Base-by-base conservation (phyloP, 1,140 invertebrate species). In the Monochamus saltuarius region DNA sequence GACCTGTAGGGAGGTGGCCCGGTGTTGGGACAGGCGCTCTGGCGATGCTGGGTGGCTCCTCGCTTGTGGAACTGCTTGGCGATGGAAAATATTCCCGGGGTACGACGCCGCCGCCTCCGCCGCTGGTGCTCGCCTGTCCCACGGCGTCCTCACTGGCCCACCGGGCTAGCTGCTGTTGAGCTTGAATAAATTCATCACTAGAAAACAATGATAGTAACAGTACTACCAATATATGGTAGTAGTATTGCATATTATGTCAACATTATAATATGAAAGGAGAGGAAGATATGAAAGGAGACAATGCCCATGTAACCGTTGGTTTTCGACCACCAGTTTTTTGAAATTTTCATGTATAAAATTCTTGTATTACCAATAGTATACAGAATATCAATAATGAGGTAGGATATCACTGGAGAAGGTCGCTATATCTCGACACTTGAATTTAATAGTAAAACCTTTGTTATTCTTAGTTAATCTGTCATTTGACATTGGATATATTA, bases 171-270 rank as follows among this genome's bases (percentile, higher is more conserved):
- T 88, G 88, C 88, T 88, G 89, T 88, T 90, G 89, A 89, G 90
- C 89, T 89, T 91, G 89, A 89, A 91, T 90, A 89, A 91, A 91
- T 86, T 90, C 89, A 89, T 91, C 89, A 90, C 89, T 91, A 88
- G 85, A 90, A 89, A 89, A 88, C 87, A 87, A 87, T 85, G 87
- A 84, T 79, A 79, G 50, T 69, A 66, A 64, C 62, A 64, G 59
- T 55, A 58, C 67, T 69, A 69, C 67, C 67, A 56, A 45, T 6
- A 46, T 19, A 45, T 45, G 53, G 53, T 56, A 56, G 53, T 42
- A 45, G 17, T 17, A 10, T 46, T 46, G 22, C 6, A 29, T 29
- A 29, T n/a, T n/a, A n/a, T n/a, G n/a, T n/a, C n/a, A n/a, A n/a
- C n/a, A n/a, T n/a, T n/a, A n/a, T n/a, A n/a, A n/a, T n/a, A n/a